Evolutionary conservation across 2,888 invertebrate genomes (phyloP).

Genomic region (Caenorhabditis imperialis): DNA sequence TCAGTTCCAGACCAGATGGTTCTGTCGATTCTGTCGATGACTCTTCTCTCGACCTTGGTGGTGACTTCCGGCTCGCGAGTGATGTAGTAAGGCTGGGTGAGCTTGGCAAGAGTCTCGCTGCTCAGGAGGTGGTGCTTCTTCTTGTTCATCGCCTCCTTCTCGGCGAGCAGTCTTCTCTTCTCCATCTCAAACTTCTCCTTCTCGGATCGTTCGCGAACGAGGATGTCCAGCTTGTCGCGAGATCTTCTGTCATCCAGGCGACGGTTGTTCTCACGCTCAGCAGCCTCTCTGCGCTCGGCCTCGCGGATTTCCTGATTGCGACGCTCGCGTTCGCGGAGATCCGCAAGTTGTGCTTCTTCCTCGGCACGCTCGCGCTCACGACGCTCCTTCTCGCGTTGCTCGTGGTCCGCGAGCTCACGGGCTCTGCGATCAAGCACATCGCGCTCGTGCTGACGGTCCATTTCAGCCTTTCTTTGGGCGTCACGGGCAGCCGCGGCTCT

Average conservation of each 20-base stretch:
- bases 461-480: constrained; percentile 60
- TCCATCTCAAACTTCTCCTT: constrained; percentile 75
- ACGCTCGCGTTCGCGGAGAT: constrained; percentile 70
- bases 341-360: constrained; percentile 73
- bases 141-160: constrained; percentile 70
- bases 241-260: constrained; percentile 71
- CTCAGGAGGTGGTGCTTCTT: constrained; percentile 63
- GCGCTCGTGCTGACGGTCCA: constrained; percentile 66
- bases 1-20: constrained; percentile 74
- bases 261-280: constrained; percentile 70
- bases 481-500: constrained; percentile 55
- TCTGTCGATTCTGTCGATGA: constrained; percentile 75
- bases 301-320: constrained; percentile 75
- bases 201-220: constrained; percentile 73
- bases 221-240: constrained; percentile 72
- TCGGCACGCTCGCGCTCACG: constrained; percentile 69
- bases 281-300: constrained; percentile 72
- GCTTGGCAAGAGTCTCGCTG: constrained; percentile 72
- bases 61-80: constrained; percentile 63
- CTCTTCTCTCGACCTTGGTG: constrained; percentile 73
- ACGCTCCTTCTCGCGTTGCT: constrained; percentile 70
- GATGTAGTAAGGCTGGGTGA: constrained; percentile 68
- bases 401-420: constrained; percentile 66
- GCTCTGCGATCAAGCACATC: constrained; percentile 71
- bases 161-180: constrained; percentile 69